phyloP scores from a whole-genome alignment of 2,113 vertebrate species.

The Myiagra hebetior region DNA sequence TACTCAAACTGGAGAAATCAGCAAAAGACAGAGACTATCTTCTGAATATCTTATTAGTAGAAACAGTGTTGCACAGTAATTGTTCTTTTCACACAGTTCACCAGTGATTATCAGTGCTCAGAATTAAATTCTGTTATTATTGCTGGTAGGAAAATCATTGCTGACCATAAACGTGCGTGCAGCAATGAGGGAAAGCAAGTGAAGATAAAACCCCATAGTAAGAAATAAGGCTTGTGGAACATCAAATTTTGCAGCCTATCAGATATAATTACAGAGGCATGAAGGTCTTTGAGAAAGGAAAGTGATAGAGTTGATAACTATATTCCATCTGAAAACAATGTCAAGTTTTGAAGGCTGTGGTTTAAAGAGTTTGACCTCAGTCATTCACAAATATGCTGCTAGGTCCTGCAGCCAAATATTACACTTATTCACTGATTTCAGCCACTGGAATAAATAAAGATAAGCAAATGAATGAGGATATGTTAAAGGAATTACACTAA shows the following conservation, averaged over 20 bases:
- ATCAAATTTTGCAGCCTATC: slow-evolving; percentile 7
- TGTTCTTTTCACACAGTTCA: background rate
- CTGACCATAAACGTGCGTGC: background rate
- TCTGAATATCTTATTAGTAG: background rate
- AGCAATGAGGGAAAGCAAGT: background rate
- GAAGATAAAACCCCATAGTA: background rate
- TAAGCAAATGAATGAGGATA: background rate
- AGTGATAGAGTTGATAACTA: background rate
- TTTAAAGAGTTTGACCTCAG: background rate
- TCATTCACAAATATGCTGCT: background rate
- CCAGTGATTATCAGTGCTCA: background rate
- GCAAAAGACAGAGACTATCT: background rate
- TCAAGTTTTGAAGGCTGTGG: background rate
- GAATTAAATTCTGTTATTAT: background rate
- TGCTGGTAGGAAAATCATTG: background rate
- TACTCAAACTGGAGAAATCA: background rate
- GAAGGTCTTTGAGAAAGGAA: slow-evolving; percentile 31
- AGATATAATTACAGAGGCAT: slow-evolving; percentile 12
- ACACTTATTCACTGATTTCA: background rate
- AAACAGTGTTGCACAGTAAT: background rate
- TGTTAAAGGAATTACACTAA: background rate
- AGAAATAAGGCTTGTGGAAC: background rate
- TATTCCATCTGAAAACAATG: slow-evolving; percentile 2
- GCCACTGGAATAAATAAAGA: background rate
- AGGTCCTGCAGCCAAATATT: background rate